Evolutionary conservation across 2,888 invertebrate genomes (phyloP), one percentile per base, ranked within the genome.

Genomic region (Quadroppia sp.): DNA sequence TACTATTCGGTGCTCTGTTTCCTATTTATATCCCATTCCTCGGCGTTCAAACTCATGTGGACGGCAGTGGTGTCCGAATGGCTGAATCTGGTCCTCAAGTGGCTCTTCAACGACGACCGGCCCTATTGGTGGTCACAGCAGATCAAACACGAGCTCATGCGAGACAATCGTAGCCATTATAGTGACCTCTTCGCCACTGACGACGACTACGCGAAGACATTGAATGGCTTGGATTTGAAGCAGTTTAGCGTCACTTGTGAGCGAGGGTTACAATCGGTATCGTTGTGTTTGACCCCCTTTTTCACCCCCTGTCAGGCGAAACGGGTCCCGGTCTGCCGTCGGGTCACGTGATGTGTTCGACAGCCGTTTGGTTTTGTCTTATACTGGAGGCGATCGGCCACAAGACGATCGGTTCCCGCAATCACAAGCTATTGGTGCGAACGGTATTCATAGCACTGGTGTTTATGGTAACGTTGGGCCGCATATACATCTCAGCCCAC

Each of bases 91-190:
- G 11, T 59, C 11, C 59, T 59, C 2, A 59, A 59, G 17, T 59
- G 59, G 59, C 11, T 59, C 11, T 59, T 59, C 59, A 59, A 59
- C 17, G 59, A 59, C 32, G 23, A 59, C 15, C n/a, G 59, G 17
- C 59, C 59, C 15, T 59, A 59, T 28, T 59, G 59, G 59, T 59
- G 59, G 59, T 59, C 59, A 59, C 59, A 59, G 28, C 11, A 28
- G 28, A 30, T 50, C 20, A 50, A 50, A 20, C 6, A 50, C 20
- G 7, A 50, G 7, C 6, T 50, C 20, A 59, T 30, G 7, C 11
- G 3, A 3, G 11, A 1, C 28, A 59, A 30, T 59, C 7, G 28
- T 1, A 28, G 15, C 11, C 6, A 59, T 28, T 59, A 23, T 28
- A 20, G 17, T 20, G 20, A 50, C 1, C 20, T 3, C 6, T n/a